Conservation (phyloP, 2,113 vertebrate species). For the Sylvia atricapilla region DNA sequence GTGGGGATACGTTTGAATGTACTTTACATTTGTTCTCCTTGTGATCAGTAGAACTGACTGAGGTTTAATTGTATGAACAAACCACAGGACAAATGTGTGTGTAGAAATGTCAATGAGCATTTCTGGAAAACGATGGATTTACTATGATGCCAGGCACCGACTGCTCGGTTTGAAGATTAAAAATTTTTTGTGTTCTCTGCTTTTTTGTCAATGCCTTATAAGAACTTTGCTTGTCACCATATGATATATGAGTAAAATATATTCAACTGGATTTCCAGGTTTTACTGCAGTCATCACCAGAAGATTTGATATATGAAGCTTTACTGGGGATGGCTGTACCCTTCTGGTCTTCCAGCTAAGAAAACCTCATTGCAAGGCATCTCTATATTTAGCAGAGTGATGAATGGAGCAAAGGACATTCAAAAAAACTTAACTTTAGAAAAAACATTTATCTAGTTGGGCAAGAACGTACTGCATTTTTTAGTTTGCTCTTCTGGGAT, state of each 20-base stretch:
- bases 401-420: background rate
- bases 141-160: background rate
- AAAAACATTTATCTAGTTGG: background rate
- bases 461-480: background rate
- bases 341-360: background rate
- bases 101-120: background rate
- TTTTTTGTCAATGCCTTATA: background rate
- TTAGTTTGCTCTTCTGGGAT: background rate
- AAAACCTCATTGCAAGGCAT: background rate
- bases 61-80: background rate
- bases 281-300: background rate
- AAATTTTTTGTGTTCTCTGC: background rate
- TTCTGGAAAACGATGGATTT: background rate
- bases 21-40: background rate
- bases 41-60: background rate
- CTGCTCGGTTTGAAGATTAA: background rate
- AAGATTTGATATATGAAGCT: background rate
- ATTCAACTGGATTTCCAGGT: background rate
- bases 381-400: background rate
- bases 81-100: accelerated
- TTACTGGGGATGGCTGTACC: background rate
- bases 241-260: background rate
- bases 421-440: background rate
- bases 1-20: accelerated
- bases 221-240: background rate